A percentile compares a stretch with the other conserved stretches of the same genome.
Evolutionary conservation across 1,140 invertebrate species (phyloP).

Genomic region (Asobara japonica): DNA sequence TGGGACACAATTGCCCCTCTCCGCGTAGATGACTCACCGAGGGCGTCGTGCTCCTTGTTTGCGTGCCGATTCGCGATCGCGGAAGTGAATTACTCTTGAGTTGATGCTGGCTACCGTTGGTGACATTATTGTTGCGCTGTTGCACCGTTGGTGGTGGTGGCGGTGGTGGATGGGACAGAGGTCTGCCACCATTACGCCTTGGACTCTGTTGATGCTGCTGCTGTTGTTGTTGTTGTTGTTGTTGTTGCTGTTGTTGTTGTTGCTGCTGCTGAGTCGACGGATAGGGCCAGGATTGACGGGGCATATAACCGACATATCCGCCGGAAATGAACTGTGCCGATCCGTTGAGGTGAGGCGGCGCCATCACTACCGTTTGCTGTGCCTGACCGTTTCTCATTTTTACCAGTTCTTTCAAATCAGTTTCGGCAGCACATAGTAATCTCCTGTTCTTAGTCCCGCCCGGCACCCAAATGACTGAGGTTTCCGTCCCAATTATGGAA

Average conservation of each 20-base stretch:
- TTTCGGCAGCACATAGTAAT: neutral
- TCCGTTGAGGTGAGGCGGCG: constrained; percentile 62
- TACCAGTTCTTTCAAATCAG: neutral
- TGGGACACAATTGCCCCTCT: neutral
- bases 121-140: constrained; percentile 8
- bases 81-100: constrained; percentile 51
- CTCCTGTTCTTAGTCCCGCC: no score
- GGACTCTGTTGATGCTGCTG: constrained; percentile 31
- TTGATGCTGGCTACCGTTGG: constrained; percentile 33
- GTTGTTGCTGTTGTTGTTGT: constrained; percentile 26
- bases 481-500: no score
- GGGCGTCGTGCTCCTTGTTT: constrained; percentile 51
- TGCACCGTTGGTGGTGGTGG: constrained; percentile 54
- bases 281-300: constrained; percentile 57
- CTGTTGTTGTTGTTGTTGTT: constrained; percentile 28
- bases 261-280: constrained; percentile 24
- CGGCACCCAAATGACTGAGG: no score
- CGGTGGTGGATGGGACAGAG: constrained; percentile 59
- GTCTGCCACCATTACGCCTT: constrained; percentile 45
- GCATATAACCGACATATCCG: constrained; percentile 58
- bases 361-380: constrained; percentile 62
- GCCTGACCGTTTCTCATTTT: constrained; percentile 62
- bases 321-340: constrained; percentile 62
- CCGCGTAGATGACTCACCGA: constrained; percentile 57
- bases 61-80: constrained; percentile 42